These are phyloP conservation scores for Schizotus pectinicornis DNA, from an alignment of 2,888 invertebrate genomes.

Conservation along the genomic window DNA sequence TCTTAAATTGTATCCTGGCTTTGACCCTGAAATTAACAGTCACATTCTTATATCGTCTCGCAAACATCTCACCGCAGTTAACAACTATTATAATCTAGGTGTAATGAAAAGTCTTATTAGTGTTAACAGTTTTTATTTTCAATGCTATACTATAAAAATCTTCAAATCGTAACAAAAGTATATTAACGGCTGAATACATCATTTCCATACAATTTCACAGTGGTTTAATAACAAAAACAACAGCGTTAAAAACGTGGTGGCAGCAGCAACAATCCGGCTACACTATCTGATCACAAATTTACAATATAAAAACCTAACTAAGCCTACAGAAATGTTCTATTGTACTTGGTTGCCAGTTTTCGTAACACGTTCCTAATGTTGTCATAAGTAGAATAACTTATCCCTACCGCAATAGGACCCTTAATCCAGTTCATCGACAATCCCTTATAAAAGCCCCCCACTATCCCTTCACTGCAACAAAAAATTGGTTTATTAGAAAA, in stretches of 20 bases:
- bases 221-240: constrained; percentile 1
- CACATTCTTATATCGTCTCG: too few species aligned
- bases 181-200: too few species aligned
- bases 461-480: constrained; percentile 81
- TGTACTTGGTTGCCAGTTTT: constrained; percentile 43
- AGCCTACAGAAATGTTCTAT: constrained; percentile 31
- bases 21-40: too few species aligned
- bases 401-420: constrained; percentile 89
- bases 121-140: constrained; percentile 4
- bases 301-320: constrained; percentile 5
- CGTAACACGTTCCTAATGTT: constrained; percentile 69
- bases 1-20: too few species aligned
- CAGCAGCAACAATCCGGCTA: constrained; percentile 23
- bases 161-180: neutral
- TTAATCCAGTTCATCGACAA: constrained; percentile 99
- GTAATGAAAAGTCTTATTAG: neutral
- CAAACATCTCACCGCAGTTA: too few species aligned
- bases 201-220: too few species aligned
- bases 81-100: too few species aligned
- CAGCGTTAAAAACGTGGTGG: neutral
- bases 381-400: constrained; percentile 96
- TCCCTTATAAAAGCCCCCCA: constrained; percentile 94
- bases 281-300: constrained; percentile 6
- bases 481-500: constrained; percentile 18
- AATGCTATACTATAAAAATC: constrained; percentile 11